Conservation (phyloP, 1,140 invertebrate genomes). For the Eciton burchellii region DNA sequence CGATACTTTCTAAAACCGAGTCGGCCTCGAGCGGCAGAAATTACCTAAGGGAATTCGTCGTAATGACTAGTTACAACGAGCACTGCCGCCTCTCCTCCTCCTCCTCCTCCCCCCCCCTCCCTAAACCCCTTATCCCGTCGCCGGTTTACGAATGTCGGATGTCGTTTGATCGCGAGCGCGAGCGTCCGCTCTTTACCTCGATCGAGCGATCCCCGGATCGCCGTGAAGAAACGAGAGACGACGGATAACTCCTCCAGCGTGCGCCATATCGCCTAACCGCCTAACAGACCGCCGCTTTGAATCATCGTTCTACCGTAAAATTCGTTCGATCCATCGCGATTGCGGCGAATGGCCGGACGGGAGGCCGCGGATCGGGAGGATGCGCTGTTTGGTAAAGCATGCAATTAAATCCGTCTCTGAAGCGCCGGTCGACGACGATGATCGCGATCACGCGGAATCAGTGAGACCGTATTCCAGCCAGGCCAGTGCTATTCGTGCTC, state of each 20-base stretch:
- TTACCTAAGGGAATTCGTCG: slow-evolving; percentile 57
- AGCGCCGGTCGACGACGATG: too few species aligned
- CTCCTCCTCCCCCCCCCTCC: too few species aligned
- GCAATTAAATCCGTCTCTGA: too few species aligned
- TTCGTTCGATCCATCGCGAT: too few species aligned
- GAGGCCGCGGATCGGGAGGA: neutral
- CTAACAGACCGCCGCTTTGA: neutral
- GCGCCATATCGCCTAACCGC: too few species aligned
- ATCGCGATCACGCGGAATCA: too few species aligned
- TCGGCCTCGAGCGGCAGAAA: slow-evolving; percentile 50
- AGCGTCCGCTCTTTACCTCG: slow-evolving; percentile 34
- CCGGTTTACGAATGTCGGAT: slow-evolving; percentile 49
- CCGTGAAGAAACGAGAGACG: slow-evolving; percentile 1
- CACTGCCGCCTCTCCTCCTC: slow-evolving; percentile 29
- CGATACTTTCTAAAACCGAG: slow-evolving; percentile 49
- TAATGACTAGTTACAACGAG: slow-evolving; percentile 55
- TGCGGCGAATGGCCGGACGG: too few species aligned
- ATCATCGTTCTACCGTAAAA: too few species aligned
- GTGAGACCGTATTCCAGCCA: too few species aligned
- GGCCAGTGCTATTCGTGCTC: too few species aligned
- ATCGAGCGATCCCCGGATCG: neutral
- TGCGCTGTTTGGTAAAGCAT: neutral
- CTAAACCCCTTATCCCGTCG: too few species aligned
- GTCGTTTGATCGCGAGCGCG: slow-evolving; percentile 42
- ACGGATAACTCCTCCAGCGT: too few species aligned